phyloP scores from a whole-genome alignment of 2,888 invertebrate genomes.

The Chalcis sispes region DNA sequence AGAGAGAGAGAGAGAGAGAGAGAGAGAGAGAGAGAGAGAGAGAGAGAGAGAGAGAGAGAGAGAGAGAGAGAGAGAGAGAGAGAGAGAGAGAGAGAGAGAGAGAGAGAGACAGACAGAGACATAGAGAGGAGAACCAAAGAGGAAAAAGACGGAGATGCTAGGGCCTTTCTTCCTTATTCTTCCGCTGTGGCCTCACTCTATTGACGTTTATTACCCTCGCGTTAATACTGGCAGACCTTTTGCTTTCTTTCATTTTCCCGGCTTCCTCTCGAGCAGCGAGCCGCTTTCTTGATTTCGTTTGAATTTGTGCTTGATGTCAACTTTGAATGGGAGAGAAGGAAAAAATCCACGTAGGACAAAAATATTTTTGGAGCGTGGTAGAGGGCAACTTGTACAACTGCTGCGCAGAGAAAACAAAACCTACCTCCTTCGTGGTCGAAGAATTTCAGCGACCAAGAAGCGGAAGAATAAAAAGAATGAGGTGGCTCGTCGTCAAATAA shows the following conservation, averaged over 20 bases:
- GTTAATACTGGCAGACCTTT: conserved; percentile 31
- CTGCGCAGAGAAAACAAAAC: not conserved
- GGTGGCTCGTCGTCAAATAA: conserved; percentile 7
- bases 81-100: not conserved
- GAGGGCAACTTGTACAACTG: too few species aligned
- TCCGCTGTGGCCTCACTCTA: conserved; percentile 15
- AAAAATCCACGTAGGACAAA: too few species aligned
- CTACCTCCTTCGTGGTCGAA: not conserved
- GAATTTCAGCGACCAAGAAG: not conserved
- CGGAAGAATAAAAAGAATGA: not conserved
- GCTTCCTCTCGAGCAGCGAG: not conserved
- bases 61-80: not conserved
- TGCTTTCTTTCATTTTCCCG: conserved; percentile 11
- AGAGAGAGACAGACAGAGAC: not conserved
- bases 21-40: not conserved
- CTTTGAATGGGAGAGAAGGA: not conserved
- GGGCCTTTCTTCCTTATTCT: conserved; percentile 32
- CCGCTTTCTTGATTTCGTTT: conserved; percentile 29
- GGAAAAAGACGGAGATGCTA: too few species aligned
- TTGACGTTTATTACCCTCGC: conserved; percentile 34
- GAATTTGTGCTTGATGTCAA: conserved; percentile 18
- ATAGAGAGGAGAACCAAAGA: too few species aligned
- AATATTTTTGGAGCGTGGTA: too few species aligned
- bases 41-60: not conserved
- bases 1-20: conserved; percentile 1